Percentiles rank a stretch among this genome's conserved stretches.
Conservation (phyloP, 2,113 vertebrate genomes). For the Rhagologus leucostigma region DNA sequence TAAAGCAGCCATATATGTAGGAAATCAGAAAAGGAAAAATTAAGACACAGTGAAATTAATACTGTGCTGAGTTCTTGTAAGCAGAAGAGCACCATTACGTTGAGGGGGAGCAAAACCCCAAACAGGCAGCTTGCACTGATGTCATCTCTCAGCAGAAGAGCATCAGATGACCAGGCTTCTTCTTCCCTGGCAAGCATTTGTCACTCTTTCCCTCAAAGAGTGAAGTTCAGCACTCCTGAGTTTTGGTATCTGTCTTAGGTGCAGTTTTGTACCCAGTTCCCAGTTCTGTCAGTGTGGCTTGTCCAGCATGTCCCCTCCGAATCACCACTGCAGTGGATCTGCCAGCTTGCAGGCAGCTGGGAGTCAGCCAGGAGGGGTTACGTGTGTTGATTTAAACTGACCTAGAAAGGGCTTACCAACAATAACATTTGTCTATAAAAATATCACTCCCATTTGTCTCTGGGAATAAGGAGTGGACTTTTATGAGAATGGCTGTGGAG, state of each 20-base stretch:
- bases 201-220: background rate
- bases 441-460: background rate
- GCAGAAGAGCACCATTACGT: background rate
- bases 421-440: background rate
- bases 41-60: background rate
- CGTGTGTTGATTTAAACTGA: background rate
- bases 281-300: rapidly evolving
- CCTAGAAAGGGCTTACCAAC: background rate
- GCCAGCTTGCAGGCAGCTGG: background rate
- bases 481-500: background rate
- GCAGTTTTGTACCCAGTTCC: background rate
- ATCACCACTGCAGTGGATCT: background rate
- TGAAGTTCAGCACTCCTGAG: background rate
- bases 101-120: background rate
- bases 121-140: background rate
- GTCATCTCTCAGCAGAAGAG: background rate
- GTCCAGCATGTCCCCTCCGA: background rate
- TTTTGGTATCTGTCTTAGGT: background rate
- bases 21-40: background rate
- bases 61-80: background rate
- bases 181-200: background rate
- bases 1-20: background rate
- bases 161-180: background rate
- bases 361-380: background rate
- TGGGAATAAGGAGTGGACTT: background rate